phyloP scores from a whole-genome alignment of 2,113 vertebrate species.

The Tenrec ecaudatus region DNA sequence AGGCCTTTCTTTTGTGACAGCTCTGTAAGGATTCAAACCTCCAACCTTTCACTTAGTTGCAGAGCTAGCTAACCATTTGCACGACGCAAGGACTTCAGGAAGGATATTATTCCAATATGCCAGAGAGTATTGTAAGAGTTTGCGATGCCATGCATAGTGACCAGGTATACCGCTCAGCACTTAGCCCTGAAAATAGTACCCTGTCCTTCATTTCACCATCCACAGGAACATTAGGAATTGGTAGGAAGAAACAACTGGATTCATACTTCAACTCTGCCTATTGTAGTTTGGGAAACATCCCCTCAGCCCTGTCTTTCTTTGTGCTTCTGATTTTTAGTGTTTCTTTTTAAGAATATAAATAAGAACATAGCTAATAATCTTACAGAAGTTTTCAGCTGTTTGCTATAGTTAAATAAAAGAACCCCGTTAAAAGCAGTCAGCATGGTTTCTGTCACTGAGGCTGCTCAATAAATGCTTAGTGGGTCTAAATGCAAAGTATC shows the following conservation, averaged over 20 bases:
- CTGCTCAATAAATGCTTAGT: background rate
- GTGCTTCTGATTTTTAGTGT: background rate
- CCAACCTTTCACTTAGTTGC: background rate
- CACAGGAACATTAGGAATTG: background rate
- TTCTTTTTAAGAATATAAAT: background rate
- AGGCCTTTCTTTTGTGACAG: background rate
- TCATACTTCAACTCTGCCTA: background rate
- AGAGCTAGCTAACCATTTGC: too few relatives aligned
- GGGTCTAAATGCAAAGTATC: background rate
- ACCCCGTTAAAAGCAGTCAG: background rate
- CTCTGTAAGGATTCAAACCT: background rate
- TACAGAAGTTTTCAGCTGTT: background rate
- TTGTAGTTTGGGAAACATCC: background rate
- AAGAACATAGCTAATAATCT: background rate
- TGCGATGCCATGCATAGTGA: background rate
- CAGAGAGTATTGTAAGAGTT: conserved; percentile 10
- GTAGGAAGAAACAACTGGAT: background rate
- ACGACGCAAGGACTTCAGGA: background rate
- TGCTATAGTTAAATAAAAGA: conserved; percentile 9
- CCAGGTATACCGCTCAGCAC: background rate
- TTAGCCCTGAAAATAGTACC: background rate
- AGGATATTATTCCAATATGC: background rate
- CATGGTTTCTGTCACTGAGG: background rate
- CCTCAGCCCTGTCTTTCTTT: background rate
- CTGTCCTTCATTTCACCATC: background rate